A percentile compares a stretch with the other conserved stretches of the same genome.
Conservation (phyloP, 1,140 invertebrate species). For the Papilio helenus region DNA sequence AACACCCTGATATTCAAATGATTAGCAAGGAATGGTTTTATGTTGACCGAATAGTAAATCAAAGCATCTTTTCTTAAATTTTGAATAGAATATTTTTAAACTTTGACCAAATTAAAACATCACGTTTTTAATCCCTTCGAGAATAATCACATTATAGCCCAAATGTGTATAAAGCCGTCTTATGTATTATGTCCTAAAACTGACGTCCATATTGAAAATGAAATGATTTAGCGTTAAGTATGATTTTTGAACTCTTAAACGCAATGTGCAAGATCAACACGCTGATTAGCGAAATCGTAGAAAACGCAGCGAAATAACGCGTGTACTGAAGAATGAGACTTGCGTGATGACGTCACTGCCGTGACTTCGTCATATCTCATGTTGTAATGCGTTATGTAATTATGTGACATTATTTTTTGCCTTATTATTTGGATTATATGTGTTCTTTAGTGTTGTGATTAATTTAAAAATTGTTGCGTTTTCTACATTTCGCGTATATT, state of each 20-base stretch:
- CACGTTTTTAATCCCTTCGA: constrained; percentile 11
- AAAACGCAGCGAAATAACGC: constrained; percentile 8
- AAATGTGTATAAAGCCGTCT: constrained; percentile 73
- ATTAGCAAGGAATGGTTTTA: not conserved
- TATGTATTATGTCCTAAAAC: constrained; percentile 77
- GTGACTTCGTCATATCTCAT: not conserved
- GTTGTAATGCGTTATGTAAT: not conserved
- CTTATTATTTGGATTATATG: not conserved
- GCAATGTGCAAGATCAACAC: constrained; percentile 40
- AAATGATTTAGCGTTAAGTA: constrained; percentile 81
- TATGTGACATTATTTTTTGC: constrained; percentile 31
- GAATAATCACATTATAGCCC: constrained; percentile 42
- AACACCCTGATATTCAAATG: not conserved
- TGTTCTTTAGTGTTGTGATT: constrained; percentile 23
- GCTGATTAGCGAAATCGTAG: not conserved
- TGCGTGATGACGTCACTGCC: not conserved
- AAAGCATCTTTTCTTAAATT: not conserved
- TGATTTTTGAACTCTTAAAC: constrained; percentile 65
- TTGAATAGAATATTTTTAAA: not conserved
- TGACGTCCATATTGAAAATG: constrained; percentile 79
- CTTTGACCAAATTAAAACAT: not conserved
- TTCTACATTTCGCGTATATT: constrained; percentile 41
- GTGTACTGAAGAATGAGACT: not conserved
- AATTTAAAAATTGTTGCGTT: constrained; percentile 33
- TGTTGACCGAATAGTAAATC: not conserved